A percentile compares a stretch with the other conserved stretches of the same genome.
phyloP scores from a whole-genome alignment of 2,113 vertebrate genomes.

The Tympanuchus pallidicinctus region DNA sequence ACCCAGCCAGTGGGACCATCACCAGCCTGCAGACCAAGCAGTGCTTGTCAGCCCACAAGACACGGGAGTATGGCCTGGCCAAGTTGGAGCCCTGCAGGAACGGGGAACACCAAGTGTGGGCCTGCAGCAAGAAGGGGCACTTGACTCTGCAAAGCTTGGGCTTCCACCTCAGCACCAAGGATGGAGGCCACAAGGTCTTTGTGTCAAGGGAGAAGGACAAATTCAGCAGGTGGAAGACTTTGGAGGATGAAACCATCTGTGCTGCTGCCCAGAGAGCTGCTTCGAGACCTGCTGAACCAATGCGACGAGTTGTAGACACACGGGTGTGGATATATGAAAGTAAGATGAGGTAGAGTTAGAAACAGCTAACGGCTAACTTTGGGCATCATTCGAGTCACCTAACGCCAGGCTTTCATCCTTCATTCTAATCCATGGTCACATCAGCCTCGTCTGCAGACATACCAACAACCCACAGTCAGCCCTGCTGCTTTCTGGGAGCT shows the following conservation, averaged over 20 bases:
- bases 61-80: conserved; percentile 65
- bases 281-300: background rate
- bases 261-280: background rate
- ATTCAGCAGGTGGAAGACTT: conserved; percentile 82
- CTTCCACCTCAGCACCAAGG: conserved; percentile 79
- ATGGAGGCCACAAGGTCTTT: conserved; percentile 78
- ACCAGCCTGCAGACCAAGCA: conserved; percentile 68
- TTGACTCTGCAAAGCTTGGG: conserved; percentile 76
- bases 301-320: background rate
- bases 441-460: fast-evolving
- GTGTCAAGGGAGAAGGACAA: conserved; percentile 77
- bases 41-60: conserved; percentile 77
- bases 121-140: conserved; percentile 87
- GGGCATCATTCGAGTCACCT: background rate
- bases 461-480: background rate
- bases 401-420: background rate
- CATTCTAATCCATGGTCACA: background rate
- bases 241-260: conserved; percentile 73
- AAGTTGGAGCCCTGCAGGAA: conserved; percentile 76
- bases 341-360: conserved; percentile 50
- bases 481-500: background rate
- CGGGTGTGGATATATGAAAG: conserved; percentile 32
- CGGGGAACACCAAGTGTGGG: conserved; percentile 79
- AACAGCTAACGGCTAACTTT: conserved; percentile 9
- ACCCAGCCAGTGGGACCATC: conserved; percentile 54